These are phyloP conservation scores for Paraplagusia blochii DNA, from an alignment of 2,113 vertebrate genomes.

Conservation along the genomic window DNA sequence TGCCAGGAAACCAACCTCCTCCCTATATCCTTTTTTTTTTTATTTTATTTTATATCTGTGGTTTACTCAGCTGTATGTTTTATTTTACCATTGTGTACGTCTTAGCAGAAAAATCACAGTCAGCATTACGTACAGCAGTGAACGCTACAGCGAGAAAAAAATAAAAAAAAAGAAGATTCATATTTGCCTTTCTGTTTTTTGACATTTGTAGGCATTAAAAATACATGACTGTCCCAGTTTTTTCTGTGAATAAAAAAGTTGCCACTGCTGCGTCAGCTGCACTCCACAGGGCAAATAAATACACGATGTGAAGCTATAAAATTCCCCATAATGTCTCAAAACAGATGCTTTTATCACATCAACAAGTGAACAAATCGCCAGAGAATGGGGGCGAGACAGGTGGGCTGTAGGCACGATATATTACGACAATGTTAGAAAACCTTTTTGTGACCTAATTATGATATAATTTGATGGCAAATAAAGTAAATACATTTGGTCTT, in stretches of 20 bases:
- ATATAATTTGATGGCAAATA: too few relatives aligned
- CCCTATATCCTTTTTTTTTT: slow-evolving; percentile 25
- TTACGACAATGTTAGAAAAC: too few relatives aligned
- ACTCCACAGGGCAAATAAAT: slow-evolving; percentile 20
- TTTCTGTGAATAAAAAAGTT: slow-evolving; percentile 7
- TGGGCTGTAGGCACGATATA: not conserved
- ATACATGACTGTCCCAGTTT: slow-evolving; percentile 8
- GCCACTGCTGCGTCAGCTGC: slow-evolving; percentile 18
- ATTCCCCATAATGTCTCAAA: slow-evolving; percentile 28
- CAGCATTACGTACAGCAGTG: slow-evolving; percentile 13
- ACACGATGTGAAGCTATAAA: slow-evolving; percentile 39
- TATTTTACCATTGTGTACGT: slow-evolving; percentile 13
- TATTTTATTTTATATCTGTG: slow-evolving; percentile 25
- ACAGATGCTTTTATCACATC: slow-evolving; percentile 42
- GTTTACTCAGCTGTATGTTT: slow-evolving; percentile 40
- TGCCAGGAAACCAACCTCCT: slow-evolving; percentile 9
- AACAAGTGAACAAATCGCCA: slow-evolving; percentile 31
- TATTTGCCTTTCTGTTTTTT: slow-evolving; percentile 22
- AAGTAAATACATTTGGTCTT: too few relatives aligned
- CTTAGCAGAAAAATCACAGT: slow-evolving; percentile 24
- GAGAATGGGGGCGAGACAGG: slow-evolving; percentile 19
- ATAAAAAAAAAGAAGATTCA: slow-evolving; percentile 9
- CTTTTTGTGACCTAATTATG: too few relatives aligned
- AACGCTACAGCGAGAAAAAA: slow-evolving; percentile 5
- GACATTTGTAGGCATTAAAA: slow-evolving; percentile 40